A percentile compares a stretch with the other conserved stretches of the same genome.
Conservation (phyloP, 2,797 vertebrate species). For the Limosa lapponica region DNA sequence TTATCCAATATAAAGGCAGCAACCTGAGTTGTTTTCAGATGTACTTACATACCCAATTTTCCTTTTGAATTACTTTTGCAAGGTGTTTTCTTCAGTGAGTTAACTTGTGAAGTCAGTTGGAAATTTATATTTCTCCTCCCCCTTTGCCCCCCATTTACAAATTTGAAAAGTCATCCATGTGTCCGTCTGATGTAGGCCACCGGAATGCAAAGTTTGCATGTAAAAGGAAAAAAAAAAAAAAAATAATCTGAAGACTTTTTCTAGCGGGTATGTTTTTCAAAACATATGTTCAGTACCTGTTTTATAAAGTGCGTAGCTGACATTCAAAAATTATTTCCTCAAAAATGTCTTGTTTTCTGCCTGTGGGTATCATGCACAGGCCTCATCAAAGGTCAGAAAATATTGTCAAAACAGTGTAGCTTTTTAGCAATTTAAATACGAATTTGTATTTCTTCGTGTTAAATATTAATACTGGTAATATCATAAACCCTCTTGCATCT, state of each 20-base stretch:
- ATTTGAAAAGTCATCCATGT: not conserved
- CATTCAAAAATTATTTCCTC: conserved; percentile 8
- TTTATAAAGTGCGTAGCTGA: not conserved
- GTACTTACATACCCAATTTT: not conserved
- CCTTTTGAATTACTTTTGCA: not conserved
- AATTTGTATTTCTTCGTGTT: conserved; percentile 18
- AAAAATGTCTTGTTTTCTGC: conserved; percentile 20
- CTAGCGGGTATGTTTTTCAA: not conserved
- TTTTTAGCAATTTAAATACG: conserved; percentile 58
- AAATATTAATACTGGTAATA: conserved; percentile 48
- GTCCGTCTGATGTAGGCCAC: not conserved
- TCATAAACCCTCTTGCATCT: not conserved
- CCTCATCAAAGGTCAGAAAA: not conserved
- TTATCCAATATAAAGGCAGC: not conserved
- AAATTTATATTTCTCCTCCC: not conserved
- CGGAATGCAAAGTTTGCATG: not conserved
- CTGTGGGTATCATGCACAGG: not conserved
- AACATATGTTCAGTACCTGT: not conserved
- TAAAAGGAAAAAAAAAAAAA: not conserved
- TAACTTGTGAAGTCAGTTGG: not conserved
- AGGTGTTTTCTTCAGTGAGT: not conserved
- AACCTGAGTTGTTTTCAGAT: not conserved
- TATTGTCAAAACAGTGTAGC: not conserved
- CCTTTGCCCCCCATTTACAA: not conserved
- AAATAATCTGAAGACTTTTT: not conserved